A percentile compares a stretch with the other conserved stretches of the same genome.
phyloP scores from a whole-genome alignment of 2,113 vertebrate species.

The Gallinago media region DNA sequence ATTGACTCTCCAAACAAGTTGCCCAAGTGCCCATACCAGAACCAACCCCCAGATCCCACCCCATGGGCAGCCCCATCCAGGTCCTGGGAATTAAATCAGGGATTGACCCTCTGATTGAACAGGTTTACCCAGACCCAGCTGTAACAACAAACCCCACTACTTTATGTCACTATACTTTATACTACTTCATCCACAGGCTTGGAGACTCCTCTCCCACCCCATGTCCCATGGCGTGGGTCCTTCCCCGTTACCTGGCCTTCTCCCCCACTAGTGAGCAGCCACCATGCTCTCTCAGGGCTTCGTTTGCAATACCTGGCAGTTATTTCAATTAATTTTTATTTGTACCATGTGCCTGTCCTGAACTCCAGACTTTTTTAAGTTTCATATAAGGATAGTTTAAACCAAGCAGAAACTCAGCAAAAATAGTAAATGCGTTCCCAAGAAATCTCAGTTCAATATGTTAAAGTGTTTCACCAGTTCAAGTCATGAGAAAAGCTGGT shows the following conservation, averaged over 20 bases:
- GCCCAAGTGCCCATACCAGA: rapidly evolving
- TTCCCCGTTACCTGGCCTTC: background rate
- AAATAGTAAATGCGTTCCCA: background rate
- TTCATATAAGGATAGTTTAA: background rate
- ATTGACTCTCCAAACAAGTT: background rate
- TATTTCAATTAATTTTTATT: background rate
- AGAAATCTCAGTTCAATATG: background rate
- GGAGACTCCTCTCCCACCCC: background rate
- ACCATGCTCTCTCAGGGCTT: background rate
- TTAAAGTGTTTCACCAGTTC: background rate
- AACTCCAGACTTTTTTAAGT: background rate
- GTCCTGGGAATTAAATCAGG: rapidly evolving
- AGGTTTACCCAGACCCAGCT: background rate
- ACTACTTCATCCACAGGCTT: background rate
- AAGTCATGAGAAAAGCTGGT: background rate
- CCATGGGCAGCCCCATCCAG: rapidly evolving
- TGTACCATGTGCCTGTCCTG: too few species aligned
- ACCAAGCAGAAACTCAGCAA: background rate
- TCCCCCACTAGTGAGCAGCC: too few species aligned
- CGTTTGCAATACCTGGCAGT: too few species aligned
- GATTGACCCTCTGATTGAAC: rapidly evolving
- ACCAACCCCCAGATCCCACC: background rate
- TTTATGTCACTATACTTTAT: too few species aligned
- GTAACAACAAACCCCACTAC: background rate
- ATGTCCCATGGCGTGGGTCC: rapidly evolving